phyloP scores from a whole-genome alignment of 2,888 invertebrate species.

The Diaprepes abbreviatus region DNA sequence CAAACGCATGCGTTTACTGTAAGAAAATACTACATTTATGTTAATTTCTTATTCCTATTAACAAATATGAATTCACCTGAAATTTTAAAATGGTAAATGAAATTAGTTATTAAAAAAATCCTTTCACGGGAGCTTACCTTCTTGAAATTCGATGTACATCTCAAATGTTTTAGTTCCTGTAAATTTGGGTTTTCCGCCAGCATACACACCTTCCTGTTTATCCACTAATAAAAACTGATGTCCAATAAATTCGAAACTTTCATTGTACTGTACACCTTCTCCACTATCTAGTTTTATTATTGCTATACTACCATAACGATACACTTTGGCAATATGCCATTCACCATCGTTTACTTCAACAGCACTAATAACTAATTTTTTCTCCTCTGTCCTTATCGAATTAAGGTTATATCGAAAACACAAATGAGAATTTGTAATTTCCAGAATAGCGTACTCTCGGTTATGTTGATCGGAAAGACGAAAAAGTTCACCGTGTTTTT shows the following conservation, averaged over 20 bases:
- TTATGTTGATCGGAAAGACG: conserved; percentile 94
- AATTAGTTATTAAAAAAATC: too few species aligned
- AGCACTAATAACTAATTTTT: conserved; percentile 89
- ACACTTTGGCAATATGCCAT: conserved; percentile 95
- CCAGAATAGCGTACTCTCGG: conserved; percentile 91
- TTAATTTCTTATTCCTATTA: too few species aligned
- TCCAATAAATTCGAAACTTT: conserved; percentile 89
- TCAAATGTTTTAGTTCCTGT: conserved; percentile 93
- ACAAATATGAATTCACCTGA: too few species aligned
- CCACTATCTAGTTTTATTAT: conserved; percentile 93
- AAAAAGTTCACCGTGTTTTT: conserved; percentile 93
- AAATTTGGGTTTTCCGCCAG: conserved; percentile 94
- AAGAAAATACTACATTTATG: too few species aligned
- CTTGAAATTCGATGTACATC: conserved; percentile 93
- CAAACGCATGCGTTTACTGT: too few species aligned
- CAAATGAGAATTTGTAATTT: conserved; percentile 89
- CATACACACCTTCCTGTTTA: conserved; percentile 94
- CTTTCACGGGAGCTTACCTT: conserved; percentile 81
- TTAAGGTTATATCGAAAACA: conserved; percentile 94
- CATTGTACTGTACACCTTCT: conserved; percentile 92
- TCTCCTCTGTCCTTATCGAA: conserved; percentile 89
- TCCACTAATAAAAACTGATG: conserved; percentile 93
- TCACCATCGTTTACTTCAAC: conserved; percentile 95
- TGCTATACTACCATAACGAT: conserved; percentile 91
- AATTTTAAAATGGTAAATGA: too few species aligned